Conservation (phyloP, 2,888 invertebrate species). For the Conchocele bisecta region DNA sequence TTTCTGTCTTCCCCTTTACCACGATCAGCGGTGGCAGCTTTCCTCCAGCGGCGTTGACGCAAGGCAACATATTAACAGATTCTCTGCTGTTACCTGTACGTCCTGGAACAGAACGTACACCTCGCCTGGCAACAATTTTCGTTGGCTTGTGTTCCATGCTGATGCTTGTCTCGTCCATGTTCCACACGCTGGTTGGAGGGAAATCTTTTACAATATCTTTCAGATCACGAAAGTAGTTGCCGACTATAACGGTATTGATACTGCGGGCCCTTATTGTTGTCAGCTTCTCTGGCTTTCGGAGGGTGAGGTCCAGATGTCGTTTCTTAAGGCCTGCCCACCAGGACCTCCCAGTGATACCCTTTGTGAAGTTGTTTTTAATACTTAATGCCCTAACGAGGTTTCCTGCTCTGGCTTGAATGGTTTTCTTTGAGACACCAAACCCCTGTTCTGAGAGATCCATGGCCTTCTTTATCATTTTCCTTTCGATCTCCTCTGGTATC, state of each 20-base stretch:
- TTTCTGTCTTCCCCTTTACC: constrained; percentile 21
- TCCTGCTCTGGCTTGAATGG: constrained; percentile 1
- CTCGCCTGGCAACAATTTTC: constrained; percentile 17
- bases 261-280: neutral
- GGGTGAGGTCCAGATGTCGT: constrained; percentile 1
- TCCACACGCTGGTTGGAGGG: constrained; percentile 18
- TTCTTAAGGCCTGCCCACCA: constrained; percentile 5
- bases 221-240: constrained; percentile 13
- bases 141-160: constrained; percentile 34
- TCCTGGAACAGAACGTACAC: constrained; percentile 22
- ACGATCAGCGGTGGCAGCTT: constrained; percentile 34
- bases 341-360: neutral
- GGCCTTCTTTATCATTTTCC: constrained; percentile 1
- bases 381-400: neutral
- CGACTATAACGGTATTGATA: constrained; percentile 4
- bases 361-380: constrained; percentile 10
- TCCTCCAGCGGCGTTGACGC: constrained; percentile 37
- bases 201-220: too few species aligned
- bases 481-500: neutral
- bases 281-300: constrained; percentile 6
- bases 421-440: constrained; percentile 8
- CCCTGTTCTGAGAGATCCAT: neutral
- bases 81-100: constrained; percentile 12
- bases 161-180: constrained; percentile 40
- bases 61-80: constrained; percentile 31